A percentile compares a stretch with the other conserved stretches of the same genome.
These are phyloP conservation scores for Spodoptera exigua DNA, from an alignment of 2,888 invertebrate genomes.

Conservation along the genomic window DNA sequence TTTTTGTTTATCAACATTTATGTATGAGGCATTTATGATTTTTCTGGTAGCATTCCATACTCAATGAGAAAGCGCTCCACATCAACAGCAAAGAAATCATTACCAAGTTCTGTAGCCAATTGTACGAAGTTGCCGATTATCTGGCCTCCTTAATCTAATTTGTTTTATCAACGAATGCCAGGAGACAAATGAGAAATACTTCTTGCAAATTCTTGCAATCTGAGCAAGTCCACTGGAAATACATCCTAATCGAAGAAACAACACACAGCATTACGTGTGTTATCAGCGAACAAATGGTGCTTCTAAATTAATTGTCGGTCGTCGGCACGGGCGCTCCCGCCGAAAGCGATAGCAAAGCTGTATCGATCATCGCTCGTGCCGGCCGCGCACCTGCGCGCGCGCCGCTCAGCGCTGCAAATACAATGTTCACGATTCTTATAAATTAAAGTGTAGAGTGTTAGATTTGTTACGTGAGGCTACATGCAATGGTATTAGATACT, in stretches of 20 bases:
- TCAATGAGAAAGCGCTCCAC: slow-evolving; percentile 97
- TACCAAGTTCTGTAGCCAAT: slow-evolving; percentile 95
- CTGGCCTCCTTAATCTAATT: slow-evolving; percentile 95
- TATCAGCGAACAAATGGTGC: slow-evolving; percentile 60
- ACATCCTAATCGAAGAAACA: slow-evolving; percentile 45
- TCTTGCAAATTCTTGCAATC: too few species aligned
- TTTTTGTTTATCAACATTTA: slow-evolving; percentile 4
- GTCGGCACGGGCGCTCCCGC: slow-evolving; percentile 46
- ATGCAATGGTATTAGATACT: slow-evolving; percentile 39
- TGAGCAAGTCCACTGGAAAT: slow-evolving; percentile 13
- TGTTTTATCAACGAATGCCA: too few species aligned
- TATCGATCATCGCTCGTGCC: slow-evolving; percentile 61
- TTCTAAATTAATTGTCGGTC: slow-evolving; percentile 63
- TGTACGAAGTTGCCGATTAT: slow-evolving; percentile 97
- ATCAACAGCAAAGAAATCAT: slow-evolving; percentile 96
- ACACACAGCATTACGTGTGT: slow-evolving; percentile 55
- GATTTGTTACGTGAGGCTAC: slow-evolving; percentile 44
- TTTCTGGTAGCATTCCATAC: slow-evolving; percentile 94
- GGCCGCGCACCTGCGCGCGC: slow-evolving; percentile 48
- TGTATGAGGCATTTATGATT: slow-evolving; percentile 71
- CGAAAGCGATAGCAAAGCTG: slow-evolving; percentile 55
- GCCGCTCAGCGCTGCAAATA: slow-evolving; percentile 35
- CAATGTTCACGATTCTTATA: slow-evolving; percentile 56
- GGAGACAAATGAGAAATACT: too few species aligned
- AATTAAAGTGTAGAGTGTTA: slow-evolving; percentile 55